Evolutionary conservation across 2,797 vertebrate genomes (phyloP).

Genomic region (Fratercula arctica): DNA sequence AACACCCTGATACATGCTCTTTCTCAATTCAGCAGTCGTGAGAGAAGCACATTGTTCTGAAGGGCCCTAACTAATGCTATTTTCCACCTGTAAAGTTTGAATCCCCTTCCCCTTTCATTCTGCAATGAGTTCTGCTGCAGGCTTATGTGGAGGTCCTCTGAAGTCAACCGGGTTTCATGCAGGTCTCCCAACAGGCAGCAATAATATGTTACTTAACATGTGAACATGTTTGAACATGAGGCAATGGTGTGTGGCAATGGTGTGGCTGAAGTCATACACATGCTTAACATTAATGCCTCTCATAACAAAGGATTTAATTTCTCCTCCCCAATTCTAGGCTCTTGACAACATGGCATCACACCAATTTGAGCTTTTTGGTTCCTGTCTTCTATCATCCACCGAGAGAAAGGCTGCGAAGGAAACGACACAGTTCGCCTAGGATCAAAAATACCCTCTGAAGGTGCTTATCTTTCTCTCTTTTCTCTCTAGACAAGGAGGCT

Average conservation of each 20-base stretch:
- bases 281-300: neutral
- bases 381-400: neutral
- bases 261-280: neutral
- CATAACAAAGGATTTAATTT: neutral
- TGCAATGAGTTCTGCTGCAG: neutral
- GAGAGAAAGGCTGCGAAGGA: neutral
- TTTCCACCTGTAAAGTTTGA: neutral
- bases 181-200: neutral
- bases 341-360: neutral
- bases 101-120: neutral
- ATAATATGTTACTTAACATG: rapidly evolving
- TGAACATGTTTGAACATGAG: neutral
- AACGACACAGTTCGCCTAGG: rapidly evolving
- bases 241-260: neutral
- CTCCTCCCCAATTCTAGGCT: neutral
- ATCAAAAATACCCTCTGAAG: neutral
- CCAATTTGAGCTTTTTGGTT: rapidly evolving
- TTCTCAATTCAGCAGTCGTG: neutral
- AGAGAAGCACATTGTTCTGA: neutral
- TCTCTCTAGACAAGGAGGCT: neutral
- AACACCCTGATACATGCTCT: neutral
- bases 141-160: rapidly evolving
- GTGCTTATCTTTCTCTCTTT: neutral
- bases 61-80: neutral
- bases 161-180: neutral